Evolutionary conservation across 2,888 invertebrate genomes (phyloP), one percentile per base, ranked within the genome.

Genomic region (Trichopria drosophilae): DNA sequence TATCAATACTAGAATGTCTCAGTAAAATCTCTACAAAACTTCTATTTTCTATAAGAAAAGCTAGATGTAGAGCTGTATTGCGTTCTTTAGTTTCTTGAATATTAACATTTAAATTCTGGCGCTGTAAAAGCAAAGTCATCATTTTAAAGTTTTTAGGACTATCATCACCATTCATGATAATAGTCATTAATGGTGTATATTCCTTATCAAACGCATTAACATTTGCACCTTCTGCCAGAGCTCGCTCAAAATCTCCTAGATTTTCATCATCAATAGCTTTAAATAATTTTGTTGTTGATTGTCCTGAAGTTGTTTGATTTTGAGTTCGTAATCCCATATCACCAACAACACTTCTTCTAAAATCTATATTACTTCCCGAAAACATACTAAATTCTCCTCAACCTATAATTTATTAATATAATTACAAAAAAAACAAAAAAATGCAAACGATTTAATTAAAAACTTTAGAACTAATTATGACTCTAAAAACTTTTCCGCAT

Each of bases 401-500:
- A n/a, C n/a, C n/a, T n/a, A 46, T 37, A 15, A 31, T 39, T 46
- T 39, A 46, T 39, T 37, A 37, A 46, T 39, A 46, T 46, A 46
- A 46, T 46, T 46, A 46, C 39, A 39, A 32, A 46, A 46, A 37
- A 42, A 46, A 46, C 37, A 46, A 31, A 47, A 47, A 47, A 47
- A 34, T 47, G 39, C 32, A 47, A 47, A 40, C n/a, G 40, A 47
- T 47, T 47, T 47, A 47, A 40, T 12, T n/a, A 47, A 47, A 41
- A 48, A 13, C 41, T 41, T 48, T 16, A 20, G 23, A n/a, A n/a
- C n/a, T n/a, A n/a, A n/a, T n/a, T n/a, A 40, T 42, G 35, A 35
- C 49, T 41, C 49, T 36, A 49, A 49, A 49, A 49, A 49, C 42
- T 42, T 49, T 16, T 41, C 49, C 32, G 49, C 49, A 50, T 50